Conservation (phyloP, 2,113 vertebrate species). For the Phoxinus phoxinus region DNA sequence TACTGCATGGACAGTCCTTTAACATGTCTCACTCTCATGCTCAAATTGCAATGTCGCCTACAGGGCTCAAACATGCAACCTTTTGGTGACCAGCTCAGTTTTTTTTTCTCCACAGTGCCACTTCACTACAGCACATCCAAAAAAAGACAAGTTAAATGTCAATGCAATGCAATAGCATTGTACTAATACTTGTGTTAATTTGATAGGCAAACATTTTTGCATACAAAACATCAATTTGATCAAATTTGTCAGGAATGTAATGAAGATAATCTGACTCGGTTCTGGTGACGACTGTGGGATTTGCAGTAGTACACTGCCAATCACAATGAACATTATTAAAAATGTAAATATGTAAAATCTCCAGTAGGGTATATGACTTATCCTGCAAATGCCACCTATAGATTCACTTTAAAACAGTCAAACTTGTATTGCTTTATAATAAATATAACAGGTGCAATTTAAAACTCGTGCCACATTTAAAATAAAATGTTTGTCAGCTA, state of each 20-base stretch:
- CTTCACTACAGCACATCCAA: not conserved
- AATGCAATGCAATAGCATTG: not conserved
- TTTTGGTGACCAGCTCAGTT: not conserved
- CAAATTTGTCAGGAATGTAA: not conserved
- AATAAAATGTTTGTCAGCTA: not conserved
- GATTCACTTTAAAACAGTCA: not conserved
- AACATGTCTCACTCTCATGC: not conserved
- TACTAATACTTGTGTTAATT: not conserved
- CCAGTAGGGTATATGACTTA: not conserved
- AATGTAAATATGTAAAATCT: not conserved
- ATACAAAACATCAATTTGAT: not conserved
- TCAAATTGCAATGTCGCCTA: not conserved
- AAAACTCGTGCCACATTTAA: not conserved
- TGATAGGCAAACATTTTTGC: not conserved
- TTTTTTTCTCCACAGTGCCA: not conserved
- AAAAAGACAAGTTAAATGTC: constrained; percentile 1
- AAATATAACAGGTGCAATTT: not conserved
- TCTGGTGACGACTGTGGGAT: too few species aligned
- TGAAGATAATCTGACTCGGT: not conserved
- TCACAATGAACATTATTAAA: not conserved
- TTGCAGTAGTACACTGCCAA: too few species aligned
- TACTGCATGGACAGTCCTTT: not conserved
- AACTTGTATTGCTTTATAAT: not conserved
- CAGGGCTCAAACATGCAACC: not conserved
- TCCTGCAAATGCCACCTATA: not conserved